Base-by-base conservation (phyloP, 2,797 vertebrate species). In the Balearica regulorum region DNA sequence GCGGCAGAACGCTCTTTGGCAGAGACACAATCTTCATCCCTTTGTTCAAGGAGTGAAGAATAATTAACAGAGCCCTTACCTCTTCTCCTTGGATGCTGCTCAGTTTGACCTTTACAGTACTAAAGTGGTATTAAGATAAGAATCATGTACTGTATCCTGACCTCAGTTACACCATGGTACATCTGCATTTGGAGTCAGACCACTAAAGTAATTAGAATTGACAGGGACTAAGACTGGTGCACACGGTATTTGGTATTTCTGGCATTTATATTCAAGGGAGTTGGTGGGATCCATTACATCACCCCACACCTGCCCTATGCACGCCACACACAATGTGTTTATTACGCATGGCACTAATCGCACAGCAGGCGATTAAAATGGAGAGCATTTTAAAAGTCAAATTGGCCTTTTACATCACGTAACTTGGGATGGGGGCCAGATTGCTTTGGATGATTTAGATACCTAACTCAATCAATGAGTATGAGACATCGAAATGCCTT, bases 371-470 rank as follows among this genome's bases (percentile, higher is more conserved):
- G 33, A 87, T 95, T 91, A 94, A 94, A 94, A 12, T 64, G 53
- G 78, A 94, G 76, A 89, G 90, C 57, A 5, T 80, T 97, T 93
- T 72, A 85, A 89, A 95, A 96, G 95, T 94, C 93, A 94, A 92
- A 96, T 92, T 93, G 93, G 84, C 92, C 93, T 93, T 96, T 96
- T 94, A 87, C 71, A 91, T 83, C 94, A 41, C 49, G 28, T 85
- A 71, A 89, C 96, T 94, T 93, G 89, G 93, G 73, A 88, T 19
- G 28, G 65, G 25, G 89, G 73, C 80, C 91, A 96, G 95, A 91
- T 90, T 94, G 66, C 80, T 86, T 69, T 35, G 73, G 77, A 91
- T 96, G 85, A 95, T 93, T 96, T 97, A 96, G 96, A 83, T 84
- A 93, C 93, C 83, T 79, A 94, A 86, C 76, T 88, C 87, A 96